Percentiles rank a stretch among this genome's conserved stretches.
These are phyloP conservation scores for Diaphora mendica DNA, from an alignment of 2,888 invertebrate species.

Conservation along the genomic window DNA sequence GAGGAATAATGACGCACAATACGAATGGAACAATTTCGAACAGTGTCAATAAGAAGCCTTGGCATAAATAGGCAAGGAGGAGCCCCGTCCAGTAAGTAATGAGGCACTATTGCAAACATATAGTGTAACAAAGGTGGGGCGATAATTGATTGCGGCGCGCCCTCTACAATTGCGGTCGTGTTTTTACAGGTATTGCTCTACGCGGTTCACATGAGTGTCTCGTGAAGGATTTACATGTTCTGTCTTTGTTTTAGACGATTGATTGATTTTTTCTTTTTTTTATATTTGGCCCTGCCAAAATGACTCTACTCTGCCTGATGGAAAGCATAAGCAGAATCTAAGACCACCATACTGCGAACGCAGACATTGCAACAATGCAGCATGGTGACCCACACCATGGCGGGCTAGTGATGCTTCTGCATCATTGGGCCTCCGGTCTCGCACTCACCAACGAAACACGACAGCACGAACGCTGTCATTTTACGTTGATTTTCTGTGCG, in stretches of 20 bases:
- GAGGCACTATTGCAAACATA: conserved; percentile 78
- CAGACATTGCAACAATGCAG: too few relatives aligned
- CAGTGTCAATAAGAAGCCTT: conserved; percentile 50
- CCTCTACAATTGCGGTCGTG: conserved; percentile 59
- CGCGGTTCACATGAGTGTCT: conserved; percentile 29
- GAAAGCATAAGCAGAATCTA: too few relatives aligned
- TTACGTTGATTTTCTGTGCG: too few relatives aligned
- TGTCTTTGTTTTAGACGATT: conserved; percentile 3
- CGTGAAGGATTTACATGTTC: conserved; percentile 38
- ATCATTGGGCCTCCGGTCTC: too few relatives aligned
- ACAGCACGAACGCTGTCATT: too few relatives aligned
- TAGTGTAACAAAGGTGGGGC: conserved; percentile 66
- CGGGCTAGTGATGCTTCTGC: too few relatives aligned
- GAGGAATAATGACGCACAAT: not conserved
- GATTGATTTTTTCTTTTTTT: too few relatives aligned
- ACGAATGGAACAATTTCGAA: conserved; percentile 16
- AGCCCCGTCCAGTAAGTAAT: conserved; percentile 79
- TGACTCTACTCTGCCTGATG: too few relatives aligned
- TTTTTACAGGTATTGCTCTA: conserved; percentile 48
- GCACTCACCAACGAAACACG: too few relatives aligned
- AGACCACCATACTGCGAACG: too few relatives aligned
- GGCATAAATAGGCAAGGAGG: conserved; percentile 63
- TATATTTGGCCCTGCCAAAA: too few relatives aligned
- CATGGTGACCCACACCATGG: too few relatives aligned
- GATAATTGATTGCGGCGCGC: conserved; percentile 81